These are phyloP conservation scores for Hypolimnas misippus DNA, from an alignment of 2,888 invertebrate genomes.

Conservation along the genomic window DNA sequence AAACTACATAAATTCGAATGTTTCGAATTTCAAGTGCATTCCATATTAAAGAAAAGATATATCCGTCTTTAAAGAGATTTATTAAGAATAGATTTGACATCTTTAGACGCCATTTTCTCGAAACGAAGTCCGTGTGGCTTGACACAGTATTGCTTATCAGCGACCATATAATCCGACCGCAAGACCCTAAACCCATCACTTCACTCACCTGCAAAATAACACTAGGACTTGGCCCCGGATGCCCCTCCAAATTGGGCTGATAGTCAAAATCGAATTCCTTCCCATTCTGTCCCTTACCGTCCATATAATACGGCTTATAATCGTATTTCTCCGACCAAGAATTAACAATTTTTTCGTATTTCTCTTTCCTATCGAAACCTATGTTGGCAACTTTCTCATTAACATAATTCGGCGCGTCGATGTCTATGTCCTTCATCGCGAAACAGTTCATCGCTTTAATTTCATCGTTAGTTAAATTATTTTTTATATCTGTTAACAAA, in stretches of 20 bases:
- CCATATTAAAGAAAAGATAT: no score
- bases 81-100: no score
- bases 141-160: no score
- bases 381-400: constrained; percentile 69
- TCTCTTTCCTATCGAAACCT: constrained; percentile 66
- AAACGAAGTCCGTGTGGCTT: no score
- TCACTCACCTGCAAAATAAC: constrained; percentile 90
- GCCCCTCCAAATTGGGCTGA: constrained; percentile 90
- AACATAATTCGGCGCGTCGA: constrained; percentile 63
- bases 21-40: no score
- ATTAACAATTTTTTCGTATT: constrained; percentile 58
- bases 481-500: constrained; percentile 58
- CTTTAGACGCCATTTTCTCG: no score
- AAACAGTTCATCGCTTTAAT: constrained; percentile 69
- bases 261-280: constrained; percentile 91
- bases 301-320: constrained; percentile 63
- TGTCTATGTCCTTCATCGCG: constrained; percentile 76
- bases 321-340: constrained; percentile 47
- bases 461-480: constrained; percentile 52
- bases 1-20: no score
- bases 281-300: constrained; percentile 56
- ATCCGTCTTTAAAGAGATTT: no score
- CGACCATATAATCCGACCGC: no score
- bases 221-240: constrained; percentile 97
- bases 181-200: no score